Evolutionary conservation across 2,888 invertebrate species (phyloP), one percentile per base, ranked within the genome.

Genomic region (Sarcophaga subvicina): DNA sequence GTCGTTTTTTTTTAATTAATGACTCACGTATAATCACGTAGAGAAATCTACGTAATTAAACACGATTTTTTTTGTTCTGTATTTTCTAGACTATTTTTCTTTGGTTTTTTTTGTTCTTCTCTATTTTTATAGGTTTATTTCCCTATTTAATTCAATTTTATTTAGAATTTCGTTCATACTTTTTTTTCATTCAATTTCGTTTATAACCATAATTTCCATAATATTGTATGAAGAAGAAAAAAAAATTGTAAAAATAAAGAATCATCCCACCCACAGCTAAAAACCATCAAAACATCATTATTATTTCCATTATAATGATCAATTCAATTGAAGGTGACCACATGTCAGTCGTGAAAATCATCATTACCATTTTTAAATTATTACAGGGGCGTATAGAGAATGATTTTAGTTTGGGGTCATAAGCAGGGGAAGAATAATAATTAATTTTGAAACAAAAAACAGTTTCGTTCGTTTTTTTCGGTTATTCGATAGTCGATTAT

Each of bases 251-350:
- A n/a, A 73, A 84, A 67, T 72, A 20, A 64, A 76, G 47, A 80
- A 75, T 12, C 72, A 27, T 17, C 77, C 86, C 75, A 86, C 83
- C 25, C 12, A 59, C 67, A 54, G 14, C 67, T 45, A 62, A 27
- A 14, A 37, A 2, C 10, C 37, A 37, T 37, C 37, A 54, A 54
- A 54, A 54, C 54, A 54, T 54, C 54, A 54, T 54, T 54, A 54
- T 54, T 12, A 54, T 54, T 17, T 14, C 17, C 17, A 54, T n/a
- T 17, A 17, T 54, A 54, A 54, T 54, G 54, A 82, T 79, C 72
- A 83, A 70, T 73, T 86, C 72, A 83, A 70, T 73, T 86, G 83
- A 83, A 83, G 86, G 80, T 86, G 80, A 83, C 80, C 86, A 83
- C 64, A 80, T 69, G 80, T 83, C 86, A 80, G 83, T 37, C 83